Evolutionary conservation across 2,797 vertebrate species (phyloP), one percentile per base, ranked within the genome.

Genomic region (Leuciscus waleckii): DNA sequence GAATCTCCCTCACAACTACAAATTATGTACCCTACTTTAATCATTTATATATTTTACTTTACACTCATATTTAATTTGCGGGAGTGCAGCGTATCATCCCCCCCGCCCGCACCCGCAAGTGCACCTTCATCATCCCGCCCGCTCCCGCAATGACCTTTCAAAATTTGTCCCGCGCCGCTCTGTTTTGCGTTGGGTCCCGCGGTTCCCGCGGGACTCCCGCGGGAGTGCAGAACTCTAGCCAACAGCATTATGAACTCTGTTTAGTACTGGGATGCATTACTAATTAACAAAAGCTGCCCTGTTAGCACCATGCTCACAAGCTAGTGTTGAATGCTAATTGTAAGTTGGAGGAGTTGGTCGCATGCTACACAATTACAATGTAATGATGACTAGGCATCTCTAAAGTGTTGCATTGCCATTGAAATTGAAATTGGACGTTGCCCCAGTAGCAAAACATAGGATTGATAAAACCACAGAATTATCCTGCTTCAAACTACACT

Each of bases 271-370:
- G 91, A 94, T 93, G 93, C 92, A 92, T 94, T 90, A 92, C 93
- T 94, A 95, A 95, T 95, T 93, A 93, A 94, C 94, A 95, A 94
- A 94, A 94, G 94, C 91, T n/a, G 91, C 91, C 91, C 90, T 94
- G 93, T 94, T 93, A 91, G 92, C 91, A 79, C 88, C 78, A 71
- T 87, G 90, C 90, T 90, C 85, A 83, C 71, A 85, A 89, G 92
- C 93, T 92, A 92, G 91, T 86, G 70, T 91, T 90, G 93, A 94
- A 94, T 93, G 92, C 92, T 93, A 93, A 94, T 95, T 91, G 90
- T 73, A 92, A 90, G 86, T 90, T 77, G 87, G 83, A 87, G 35
- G 46, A 89, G 84, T 85, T 83, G 89, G 87, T 90, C 90, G 41
- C 85, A 90, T 90, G 86, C 87, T 91, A 89, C 87, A 93, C 89